Base-by-base conservation (phyloP, 1,140 invertebrate species). In the Charaxes varanes region DNA sequence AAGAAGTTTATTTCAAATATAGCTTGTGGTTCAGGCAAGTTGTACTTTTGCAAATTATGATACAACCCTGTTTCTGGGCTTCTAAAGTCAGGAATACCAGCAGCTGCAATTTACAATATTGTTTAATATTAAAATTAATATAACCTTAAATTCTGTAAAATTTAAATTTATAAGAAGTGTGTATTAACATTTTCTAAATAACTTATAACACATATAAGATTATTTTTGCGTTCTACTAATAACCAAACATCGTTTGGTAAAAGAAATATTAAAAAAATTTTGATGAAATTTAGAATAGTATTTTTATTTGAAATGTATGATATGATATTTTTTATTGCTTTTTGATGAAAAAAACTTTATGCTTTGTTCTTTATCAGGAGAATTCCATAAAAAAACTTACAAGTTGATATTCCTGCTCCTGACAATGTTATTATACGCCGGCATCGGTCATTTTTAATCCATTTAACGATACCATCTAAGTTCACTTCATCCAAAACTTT, bases 351-450 rank as follows among this genome's bases (percentile, higher is more conserved):
- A 8, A 22, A 22, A 22, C 6, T 22, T 7, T 8, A n/a, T 16
- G 30, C 1, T 17, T n/a, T 17, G 15, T 16, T 17, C 30, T 16
- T n/a, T 2, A n/a, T 7, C n/a, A 38, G 7, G 10, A 10, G 7
- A 32, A 21, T 19, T 18, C 13, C n/a, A 16, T 19, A 24, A 40
- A 27, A n/a, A 36, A 41, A 89, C 88, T 90, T 88, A 96, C 94
- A 93, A 19, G 96, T 97, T 10, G 96, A 97, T 60, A 98, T 97
- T 35, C 97, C 97, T 56, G 96, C 96, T 37, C 96, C 96, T 47
- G 95, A 92, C 90, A 98, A 91, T 8, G 94, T 95, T 36, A 98
- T 92, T 33, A 98, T 91, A 58, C 96, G 96, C 74, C 90, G 92
- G 62, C 93, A 94, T 49, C 91, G 89, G 8, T 88, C 88, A 53